Evolutionary conservation across 2,113 vertebrate genomes (phyloP).

Genomic region (Stegastes partitus): DNA sequence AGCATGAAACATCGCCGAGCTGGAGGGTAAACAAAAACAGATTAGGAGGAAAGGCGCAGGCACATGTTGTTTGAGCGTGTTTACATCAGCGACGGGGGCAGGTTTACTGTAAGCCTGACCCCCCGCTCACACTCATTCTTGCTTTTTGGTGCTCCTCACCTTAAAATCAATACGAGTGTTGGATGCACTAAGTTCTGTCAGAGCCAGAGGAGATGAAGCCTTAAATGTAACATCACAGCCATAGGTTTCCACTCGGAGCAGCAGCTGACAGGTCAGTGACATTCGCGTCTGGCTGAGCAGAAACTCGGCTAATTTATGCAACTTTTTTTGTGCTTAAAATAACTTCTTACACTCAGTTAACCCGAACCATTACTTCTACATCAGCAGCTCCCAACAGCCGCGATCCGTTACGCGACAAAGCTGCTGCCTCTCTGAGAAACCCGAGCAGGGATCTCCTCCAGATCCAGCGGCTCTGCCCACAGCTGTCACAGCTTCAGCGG

Average conservation of each 20-base stretch:
- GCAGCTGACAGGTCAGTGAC: conserved; percentile 18
- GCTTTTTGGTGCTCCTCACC: no score
- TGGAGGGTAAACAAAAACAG: conserved; percentile 38
- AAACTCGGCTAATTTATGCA: conserved; percentile 11
- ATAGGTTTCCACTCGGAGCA: background rate
- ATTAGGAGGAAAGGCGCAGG: conserved; percentile 27
- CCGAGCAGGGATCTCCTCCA: no score
- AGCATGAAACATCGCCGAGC: conserved; percentile 28
- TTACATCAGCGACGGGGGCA: conserved; percentile 20
- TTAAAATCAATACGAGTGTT: no score
- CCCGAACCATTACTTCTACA: conserved; percentile 12
- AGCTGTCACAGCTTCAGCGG: conserved; percentile 90
- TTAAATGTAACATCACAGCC: background rate
- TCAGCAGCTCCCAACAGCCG: background rate
- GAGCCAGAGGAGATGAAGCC: no score
- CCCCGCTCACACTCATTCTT: background rate
- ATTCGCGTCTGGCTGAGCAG: background rate
- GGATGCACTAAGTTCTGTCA: no score
- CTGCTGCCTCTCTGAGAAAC: background rate
- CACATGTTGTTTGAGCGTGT: conserved; percentile 23
- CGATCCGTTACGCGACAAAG: conserved; percentile 5
- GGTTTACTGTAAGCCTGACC: conserved; percentile 7
- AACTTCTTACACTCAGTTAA: background rate
- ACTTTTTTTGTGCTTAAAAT: conserved; percentile 22
- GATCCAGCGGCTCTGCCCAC: background rate